These are phyloP conservation scores for Mayetiola destructor DNA, from an alignment of 2,888 invertebrate species.

Conservation along the genomic window DNA sequence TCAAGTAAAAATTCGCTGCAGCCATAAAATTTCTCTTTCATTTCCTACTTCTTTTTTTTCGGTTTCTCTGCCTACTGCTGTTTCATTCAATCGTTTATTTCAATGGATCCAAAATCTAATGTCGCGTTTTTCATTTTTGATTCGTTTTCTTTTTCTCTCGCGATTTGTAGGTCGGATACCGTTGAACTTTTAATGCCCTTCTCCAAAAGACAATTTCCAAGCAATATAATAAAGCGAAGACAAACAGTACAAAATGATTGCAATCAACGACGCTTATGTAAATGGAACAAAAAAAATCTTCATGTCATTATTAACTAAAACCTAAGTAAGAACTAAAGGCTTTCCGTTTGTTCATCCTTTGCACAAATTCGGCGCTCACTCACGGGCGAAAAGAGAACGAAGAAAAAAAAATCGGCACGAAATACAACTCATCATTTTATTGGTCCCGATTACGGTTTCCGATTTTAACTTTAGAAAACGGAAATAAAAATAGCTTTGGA, in stretches of 20 bases:
- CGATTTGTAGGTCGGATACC: background rate
- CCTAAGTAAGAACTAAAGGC: background rate
- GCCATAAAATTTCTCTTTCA: background rate
- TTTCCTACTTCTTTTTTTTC: background rate
- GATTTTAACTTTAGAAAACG: no score
- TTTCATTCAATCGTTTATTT: background rate
- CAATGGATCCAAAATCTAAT: background rate
- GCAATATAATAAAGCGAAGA: background rate
- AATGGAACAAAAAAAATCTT: slow-evolving; percentile 13
- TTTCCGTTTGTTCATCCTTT: background rate
- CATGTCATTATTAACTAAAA: slow-evolving; percentile 4
- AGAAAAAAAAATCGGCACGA: no score
- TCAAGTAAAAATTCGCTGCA: slow-evolving; percentile 12
- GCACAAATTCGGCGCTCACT: no score
- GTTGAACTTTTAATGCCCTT: no score
- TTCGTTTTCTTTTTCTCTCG: slow-evolving; percentile 5
- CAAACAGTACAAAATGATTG: no score
- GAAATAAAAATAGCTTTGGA: no score
- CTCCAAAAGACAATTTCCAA: slow-evolving; percentile 3
- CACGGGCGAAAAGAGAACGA: no score
- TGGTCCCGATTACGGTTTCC: no score
- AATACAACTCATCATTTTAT: no score
- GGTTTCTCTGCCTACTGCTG: background rate
- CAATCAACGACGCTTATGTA: background rate
- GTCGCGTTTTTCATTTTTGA: background rate